A percentile compares a stretch with the other conserved stretches of the same genome.
These are phyloP conservation scores for Lutraria rhynchaena DNA, from an alignment of 1,140 invertebrate genomes.

Conservation along the genomic window DNA sequence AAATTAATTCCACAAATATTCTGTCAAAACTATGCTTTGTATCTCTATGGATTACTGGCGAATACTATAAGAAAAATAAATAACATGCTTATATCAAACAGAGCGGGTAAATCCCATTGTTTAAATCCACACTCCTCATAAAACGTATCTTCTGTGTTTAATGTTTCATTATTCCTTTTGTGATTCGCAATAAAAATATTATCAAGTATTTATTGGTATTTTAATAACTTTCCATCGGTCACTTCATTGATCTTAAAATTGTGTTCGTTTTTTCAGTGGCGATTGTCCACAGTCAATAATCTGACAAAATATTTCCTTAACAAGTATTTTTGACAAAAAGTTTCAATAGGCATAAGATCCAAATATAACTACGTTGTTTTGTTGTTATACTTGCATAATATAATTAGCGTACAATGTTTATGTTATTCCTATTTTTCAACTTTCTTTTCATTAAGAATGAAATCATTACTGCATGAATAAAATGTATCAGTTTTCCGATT, in stretches of 20 bases:
- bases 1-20: too few relatives aligned
- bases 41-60: too few relatives aligned
- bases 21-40: too few relatives aligned
- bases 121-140: too few relatives aligned
- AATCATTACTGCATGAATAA: too few relatives aligned
- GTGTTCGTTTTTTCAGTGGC: not conserved
- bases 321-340: not conserved
- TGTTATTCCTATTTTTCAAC: not conserved
- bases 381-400: not conserved
- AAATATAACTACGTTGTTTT: constrained; percentile 15
- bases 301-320: constrained; percentile 1
- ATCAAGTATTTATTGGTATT: constrained; percentile 15
- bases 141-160: too few relatives aligned
- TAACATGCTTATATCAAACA: too few relatives aligned
- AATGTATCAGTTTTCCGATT: too few relatives aligned
- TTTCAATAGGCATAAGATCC: not conserved
- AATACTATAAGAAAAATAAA: too few relatives aligned
- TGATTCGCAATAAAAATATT: not conserved
- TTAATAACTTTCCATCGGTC: not conserved
- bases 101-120: too few relatives aligned
- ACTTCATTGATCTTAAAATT: constrained; percentile 16
- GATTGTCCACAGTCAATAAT: not conserved
- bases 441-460: too few relatives aligned
- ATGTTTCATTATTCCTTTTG: too few relatives aligned
- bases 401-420: constrained; percentile 15